Percentiles rank a stretch among this genome's conserved stretches.
phyloP scores from a whole-genome alignment of 92 coral and sea anemone species.

The Epizoanthus fatuus region DNA sequence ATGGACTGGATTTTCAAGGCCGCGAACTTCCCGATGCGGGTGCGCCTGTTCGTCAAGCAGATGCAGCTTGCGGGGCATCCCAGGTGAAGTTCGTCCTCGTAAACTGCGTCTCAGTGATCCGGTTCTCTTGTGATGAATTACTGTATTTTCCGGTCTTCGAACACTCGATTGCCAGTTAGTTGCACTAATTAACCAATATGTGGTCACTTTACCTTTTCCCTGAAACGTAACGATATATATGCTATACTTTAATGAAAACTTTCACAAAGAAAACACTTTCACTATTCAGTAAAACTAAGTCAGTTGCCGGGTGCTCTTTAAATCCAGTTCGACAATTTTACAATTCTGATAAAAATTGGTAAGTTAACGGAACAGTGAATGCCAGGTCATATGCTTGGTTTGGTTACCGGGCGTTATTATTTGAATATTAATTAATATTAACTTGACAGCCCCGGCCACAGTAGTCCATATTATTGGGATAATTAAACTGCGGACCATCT shows the following conservation, averaged over 20 bases:
- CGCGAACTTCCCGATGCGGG: neutral
- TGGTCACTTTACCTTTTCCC: slow-evolving; percentile 65
- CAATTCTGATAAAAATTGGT: too few species aligned
- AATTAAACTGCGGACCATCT: too few species aligned
- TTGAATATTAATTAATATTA: too few species aligned
- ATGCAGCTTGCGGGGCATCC: slow-evolving; percentile 6
- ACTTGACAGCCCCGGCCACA: too few species aligned
- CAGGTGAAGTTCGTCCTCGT: slow-evolving; percentile 2
- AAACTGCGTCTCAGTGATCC: slow-evolving; percentile 23
- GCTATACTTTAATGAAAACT: neutral
- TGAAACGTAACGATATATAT: slow-evolving; percentile 2
- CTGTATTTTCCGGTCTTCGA: neutral
- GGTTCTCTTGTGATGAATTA: neutral
- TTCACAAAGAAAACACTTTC: neutral
- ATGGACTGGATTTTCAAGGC: neutral
- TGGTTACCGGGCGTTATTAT: too few species aligned
- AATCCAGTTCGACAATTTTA: too few species aligned
- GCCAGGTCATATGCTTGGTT: too few species aligned
- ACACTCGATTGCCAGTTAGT: neutral
- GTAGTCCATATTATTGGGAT: too few species aligned
- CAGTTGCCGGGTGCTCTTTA: neutral
- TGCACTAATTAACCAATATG: slow-evolving; percentile 57
- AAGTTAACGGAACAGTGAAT: too few species aligned
- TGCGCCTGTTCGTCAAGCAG: neutral
- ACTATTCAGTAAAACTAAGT: neutral